These are phyloP conservation scores for Spermophilus dauricus DNA, from an alignment of 2,113 vertebrate genomes.

Conservation along the genomic window DNA sequence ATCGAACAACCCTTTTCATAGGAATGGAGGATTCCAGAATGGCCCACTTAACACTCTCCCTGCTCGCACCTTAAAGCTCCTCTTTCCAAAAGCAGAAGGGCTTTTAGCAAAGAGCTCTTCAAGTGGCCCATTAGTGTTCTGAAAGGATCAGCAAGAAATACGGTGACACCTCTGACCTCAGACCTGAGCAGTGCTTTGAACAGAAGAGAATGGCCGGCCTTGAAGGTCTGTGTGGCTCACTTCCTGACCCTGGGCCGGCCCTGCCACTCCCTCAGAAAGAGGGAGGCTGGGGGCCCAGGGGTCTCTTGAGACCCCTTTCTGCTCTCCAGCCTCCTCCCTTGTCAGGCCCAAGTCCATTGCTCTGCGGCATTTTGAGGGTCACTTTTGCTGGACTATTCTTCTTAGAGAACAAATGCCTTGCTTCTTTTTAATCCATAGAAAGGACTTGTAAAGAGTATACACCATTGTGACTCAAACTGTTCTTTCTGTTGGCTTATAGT, in stretches of 20 bases:
- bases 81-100: slow-evolving; percentile 33
- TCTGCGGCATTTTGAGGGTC: not conserved
- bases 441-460: not conserved
- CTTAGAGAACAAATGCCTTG: not conserved
- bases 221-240: not conserved
- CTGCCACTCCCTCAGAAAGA: not conserved
- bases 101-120: slow-evolving; percentile 64
- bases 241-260: accelerated
- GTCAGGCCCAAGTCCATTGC: not conserved
- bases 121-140: slow-evolving; percentile 68
- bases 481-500: not conserved
- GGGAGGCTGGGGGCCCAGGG: not conserved
- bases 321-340: not conserved
- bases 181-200: slow-evolving; percentile 45
- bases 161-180: slow-evolving; percentile 69
- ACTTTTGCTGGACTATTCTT: not conserved
- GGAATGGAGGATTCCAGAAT: slow-evolving; percentile 64
- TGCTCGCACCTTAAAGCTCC: slow-evolving; percentile 47
- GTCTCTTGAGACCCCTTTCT: not conserved
- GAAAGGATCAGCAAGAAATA: slow-evolving; percentile 61
- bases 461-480: not conserved
- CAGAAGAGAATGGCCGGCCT: not conserved
- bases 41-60: slow-evolving; percentile 51
- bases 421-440: not conserved
- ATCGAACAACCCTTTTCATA: slow-evolving; percentile 64